Percentiles rank a stretch among this genome's conserved stretches.
Conservation (phyloP, 2,888 invertebrate species). For the Chrysodeixis includens region DNA sequence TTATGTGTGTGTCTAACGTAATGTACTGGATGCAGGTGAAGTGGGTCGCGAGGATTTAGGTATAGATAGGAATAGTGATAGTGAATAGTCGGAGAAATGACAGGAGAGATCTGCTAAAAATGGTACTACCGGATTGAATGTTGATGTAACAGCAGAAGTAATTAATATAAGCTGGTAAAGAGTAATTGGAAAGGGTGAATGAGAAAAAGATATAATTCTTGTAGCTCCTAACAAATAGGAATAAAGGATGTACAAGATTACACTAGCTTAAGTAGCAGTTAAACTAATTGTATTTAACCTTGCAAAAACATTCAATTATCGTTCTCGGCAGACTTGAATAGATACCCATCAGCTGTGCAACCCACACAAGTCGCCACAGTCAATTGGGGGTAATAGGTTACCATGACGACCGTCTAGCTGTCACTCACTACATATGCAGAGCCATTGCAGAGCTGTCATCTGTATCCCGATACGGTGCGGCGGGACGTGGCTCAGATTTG, state of each 20-base stretch:
- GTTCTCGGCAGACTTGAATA: neutral
- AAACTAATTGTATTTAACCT: neutral
- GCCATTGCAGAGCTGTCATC: conserved; percentile 27
- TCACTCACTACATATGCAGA: conserved; percentile 17
- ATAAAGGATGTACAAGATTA: too few relatives aligned
- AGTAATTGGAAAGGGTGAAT: too few relatives aligned
- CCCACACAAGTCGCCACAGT: conserved; percentile 15
- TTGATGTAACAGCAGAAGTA: too few relatives aligned
- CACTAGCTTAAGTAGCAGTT: too few relatives aligned
- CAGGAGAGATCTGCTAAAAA: too few relatives aligned
- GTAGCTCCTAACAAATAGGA: too few relatives aligned
- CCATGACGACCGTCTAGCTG: conserved; percentile 13
- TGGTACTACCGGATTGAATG: too few relatives aligned
- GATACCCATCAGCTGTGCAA: conserved; percentile 11
- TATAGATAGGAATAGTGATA: neutral
- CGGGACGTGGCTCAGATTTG: conserved; percentile 12
- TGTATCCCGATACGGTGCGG: conserved; percentile 8
- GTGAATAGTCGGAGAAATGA: neutral
- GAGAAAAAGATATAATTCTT: too few relatives aligned
- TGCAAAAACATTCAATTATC: neutral
- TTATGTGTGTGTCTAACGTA: neutral
- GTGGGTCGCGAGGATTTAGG: neutral
- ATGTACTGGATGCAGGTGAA: neutral
- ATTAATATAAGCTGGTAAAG: too few relatives aligned
- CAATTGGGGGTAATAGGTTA: conserved; percentile 44